Percentiles rank a stretch among this genome's conserved stretches.
Evolutionary conservation across 2,113 vertebrate species (phyloP).

Genomic region (Lepisosteus oculatus): DNA sequence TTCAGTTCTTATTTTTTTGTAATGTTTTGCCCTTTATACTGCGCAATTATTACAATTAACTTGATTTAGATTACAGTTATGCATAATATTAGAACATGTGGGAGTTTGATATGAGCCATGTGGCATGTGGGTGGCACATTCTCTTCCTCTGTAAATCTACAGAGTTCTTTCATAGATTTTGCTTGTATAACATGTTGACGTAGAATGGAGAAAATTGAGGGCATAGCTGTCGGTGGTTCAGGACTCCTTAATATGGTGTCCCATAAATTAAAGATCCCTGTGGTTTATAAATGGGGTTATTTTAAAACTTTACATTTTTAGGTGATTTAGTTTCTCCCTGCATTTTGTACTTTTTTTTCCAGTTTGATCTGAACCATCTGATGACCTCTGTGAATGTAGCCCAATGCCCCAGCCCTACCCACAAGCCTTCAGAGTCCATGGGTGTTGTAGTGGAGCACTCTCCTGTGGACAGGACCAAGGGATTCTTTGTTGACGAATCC

Average conservation of each 20-base stretch:
- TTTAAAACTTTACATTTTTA: conserved; percentile 2
- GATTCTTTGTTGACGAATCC: conserved; percentile 90
- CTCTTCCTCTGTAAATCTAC: conserved; percentile 32
- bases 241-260: conserved; percentile 1
- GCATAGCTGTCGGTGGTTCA: conserved; percentile 6
- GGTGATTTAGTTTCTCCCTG: background rate
- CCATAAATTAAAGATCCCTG: conserved; percentile 7
- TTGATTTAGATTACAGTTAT: background rate
- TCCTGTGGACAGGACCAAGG: conserved; percentile 81
- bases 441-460: conserved; percentile 75
- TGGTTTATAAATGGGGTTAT: background rate
- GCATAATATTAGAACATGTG: background rate
- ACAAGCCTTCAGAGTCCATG: conserved; percentile 67
- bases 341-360: conserved; percentile 13
- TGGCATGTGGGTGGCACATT: conserved; percentile 60
- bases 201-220: background rate
- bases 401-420: conserved; percentile 67
- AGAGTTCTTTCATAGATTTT: conserved; percentile 43
- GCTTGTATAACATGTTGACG: background rate
- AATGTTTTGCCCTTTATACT: background rate
- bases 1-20: too few relatives aligned
- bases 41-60: conserved; percentile 3
- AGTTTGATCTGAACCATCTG: conserved; percentile 88
- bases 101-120: conserved; percentile 32
- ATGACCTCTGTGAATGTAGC: conserved; percentile 71